These are phyloP conservation scores for Thunnus albacares DNA, from an alignment of 2,797 vertebrate species.

Conservation along the genomic window DNA sequence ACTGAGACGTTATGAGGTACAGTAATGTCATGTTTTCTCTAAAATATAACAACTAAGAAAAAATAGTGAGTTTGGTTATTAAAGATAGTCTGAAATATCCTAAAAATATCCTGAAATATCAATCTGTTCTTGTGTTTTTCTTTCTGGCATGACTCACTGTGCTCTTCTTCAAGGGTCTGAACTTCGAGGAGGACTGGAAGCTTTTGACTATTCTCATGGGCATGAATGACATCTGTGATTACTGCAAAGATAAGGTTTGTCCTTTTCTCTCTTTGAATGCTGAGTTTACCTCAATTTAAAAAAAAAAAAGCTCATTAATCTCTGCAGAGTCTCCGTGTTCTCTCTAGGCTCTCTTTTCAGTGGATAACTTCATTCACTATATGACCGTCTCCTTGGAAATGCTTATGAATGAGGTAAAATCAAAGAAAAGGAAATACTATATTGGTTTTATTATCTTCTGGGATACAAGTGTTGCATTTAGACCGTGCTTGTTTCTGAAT, in stretches of 20 bases:
- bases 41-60: neutral
- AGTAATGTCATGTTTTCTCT: neutral
- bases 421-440: neutral
- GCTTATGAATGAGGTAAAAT: constrained; percentile 88
- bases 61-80: neutral
- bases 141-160: neutral
- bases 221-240: constrained; percentile 90
- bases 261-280: neutral
- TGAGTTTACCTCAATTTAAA: neutral
- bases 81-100: neutral
- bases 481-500: neutral
- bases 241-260: constrained; percentile 87
- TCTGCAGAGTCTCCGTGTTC: constrained; percentile 29
- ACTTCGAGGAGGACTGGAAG: constrained; percentile 89
- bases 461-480: neutral
- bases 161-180: constrained; percentile 74
- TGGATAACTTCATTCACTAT: constrained; percentile 87
- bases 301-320: neutral
- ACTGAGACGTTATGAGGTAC: constrained; percentile 83
- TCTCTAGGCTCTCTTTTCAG: constrained; percentile 84
- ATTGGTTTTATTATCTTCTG: neutral
- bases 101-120: no score
- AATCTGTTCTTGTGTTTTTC: neutral
- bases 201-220: constrained; percentile 89
- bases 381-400: constrained; percentile 88